A percentile compares a stretch with the other conserved stretches of the same genome.
phyloP scores from a whole-genome alignment of 1,140 invertebrate genomes.

The Periplaneta americana region DNA sequence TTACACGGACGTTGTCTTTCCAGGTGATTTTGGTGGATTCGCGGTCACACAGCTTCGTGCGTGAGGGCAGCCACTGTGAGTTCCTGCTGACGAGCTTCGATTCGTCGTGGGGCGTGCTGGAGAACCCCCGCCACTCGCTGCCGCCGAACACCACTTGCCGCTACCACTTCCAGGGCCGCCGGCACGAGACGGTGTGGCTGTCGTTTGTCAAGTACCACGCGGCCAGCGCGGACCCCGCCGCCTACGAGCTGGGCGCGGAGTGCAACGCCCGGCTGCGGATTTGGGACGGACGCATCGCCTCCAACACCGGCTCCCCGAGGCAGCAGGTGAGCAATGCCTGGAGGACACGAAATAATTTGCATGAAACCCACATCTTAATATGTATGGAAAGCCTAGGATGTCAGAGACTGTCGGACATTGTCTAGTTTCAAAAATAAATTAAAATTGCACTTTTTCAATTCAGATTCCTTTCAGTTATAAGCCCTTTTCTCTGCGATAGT shows the following conservation, averaged over 20 bases:
- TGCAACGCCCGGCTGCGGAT: conserved; percentile 68
- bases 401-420: too few relatives aligned
- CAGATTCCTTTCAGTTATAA: too few relatives aligned
- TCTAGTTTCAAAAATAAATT: too few relatives aligned
- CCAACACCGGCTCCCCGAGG: conserved; percentile 12
- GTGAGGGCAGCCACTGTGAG: conserved; percentile 64
- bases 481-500: too few relatives aligned
- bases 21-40: conserved; percentile 69
- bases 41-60: conserved; percentile 64
- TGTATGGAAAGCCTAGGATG: too few relatives aligned
- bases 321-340: background rate
- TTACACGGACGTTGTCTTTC: too few relatives aligned
- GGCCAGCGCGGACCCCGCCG: conserved; percentile 50
- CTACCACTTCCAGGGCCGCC: conserved; percentile 54
- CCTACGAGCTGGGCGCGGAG: conserved; percentile 56
- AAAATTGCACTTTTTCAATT: too few relatives aligned
- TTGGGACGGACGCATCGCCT: conserved; percentile 59
- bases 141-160: conserved; percentile 45
- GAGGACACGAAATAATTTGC: too few relatives aligned
- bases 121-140: conserved; percentile 40
- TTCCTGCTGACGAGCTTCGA: conserved; percentile 71
- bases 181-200: conserved; percentile 75
- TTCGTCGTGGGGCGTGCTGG: conserved; percentile 56
- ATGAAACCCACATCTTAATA: too few relatives aligned
- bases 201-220: conserved; percentile 79